Evolutionary conservation across 2,113 vertebrate genomes (phyloP).

Genomic region (Pantherophis guttatus): DNA sequence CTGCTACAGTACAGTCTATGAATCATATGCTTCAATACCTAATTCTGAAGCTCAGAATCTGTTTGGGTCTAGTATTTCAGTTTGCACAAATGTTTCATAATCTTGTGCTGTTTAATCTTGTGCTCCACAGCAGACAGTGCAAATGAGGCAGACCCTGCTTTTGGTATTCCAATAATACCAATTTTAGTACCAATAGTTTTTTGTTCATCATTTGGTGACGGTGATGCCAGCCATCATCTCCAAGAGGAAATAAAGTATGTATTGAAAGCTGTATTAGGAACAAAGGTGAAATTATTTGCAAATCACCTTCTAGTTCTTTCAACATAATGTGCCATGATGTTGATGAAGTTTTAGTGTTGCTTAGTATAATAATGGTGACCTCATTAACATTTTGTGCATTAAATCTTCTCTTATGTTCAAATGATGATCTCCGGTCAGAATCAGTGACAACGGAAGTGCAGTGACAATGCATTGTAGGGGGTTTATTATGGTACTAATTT

Average conservation of each 20-base stretch:
- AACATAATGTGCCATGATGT: too few species aligned
- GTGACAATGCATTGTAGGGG: too few species aligned
- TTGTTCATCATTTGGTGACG: background rate
- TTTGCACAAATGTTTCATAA: background rate
- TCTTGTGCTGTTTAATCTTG: background rate
- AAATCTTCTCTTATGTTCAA: too few species aligned
- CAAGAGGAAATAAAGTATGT: background rate
- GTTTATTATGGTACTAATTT: too few species aligned
- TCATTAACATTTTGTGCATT: too few species aligned
- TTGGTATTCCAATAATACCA: background rate
- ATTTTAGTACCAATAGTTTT: background rate
- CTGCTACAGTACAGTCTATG: background rate
- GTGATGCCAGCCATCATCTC: background rate
- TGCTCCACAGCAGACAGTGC: background rate
- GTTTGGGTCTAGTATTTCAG: background rate
- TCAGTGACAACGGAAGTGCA: too few species aligned
- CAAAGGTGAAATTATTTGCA: background rate
- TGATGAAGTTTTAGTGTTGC: too few species aligned
- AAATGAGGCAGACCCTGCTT: background rate
- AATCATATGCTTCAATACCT: background rate
- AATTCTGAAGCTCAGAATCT: background rate
- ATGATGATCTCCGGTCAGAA: too few species aligned
- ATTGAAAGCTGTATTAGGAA: background rate
- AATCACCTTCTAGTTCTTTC: background rate
- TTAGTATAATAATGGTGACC: too few species aligned